phyloP scores from a whole-genome alignment of 92 coral and sea anemone genomes.

The Epizoanthus ramosus region DNA sequence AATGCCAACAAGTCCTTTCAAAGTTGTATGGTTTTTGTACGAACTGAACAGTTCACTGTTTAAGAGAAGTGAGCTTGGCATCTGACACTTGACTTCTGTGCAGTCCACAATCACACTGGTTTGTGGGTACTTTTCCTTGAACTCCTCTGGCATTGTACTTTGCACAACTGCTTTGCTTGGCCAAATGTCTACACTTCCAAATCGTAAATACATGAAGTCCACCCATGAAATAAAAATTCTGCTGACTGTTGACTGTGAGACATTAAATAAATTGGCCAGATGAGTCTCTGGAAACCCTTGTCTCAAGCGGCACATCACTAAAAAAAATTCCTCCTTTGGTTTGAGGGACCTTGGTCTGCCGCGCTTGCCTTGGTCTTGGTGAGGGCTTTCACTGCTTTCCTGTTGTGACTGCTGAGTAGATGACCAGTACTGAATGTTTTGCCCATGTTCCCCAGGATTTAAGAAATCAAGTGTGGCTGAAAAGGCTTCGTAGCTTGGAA shows the following conservation, averaged over 20 bases:
- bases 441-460: slow-evolving; percentile 24
- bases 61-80: slow-evolving; percentile 50
- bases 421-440: neutral
- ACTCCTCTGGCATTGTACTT: slow-evolving; percentile 50
- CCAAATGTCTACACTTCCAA: slow-evolving; percentile 11
- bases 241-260: slow-evolving; percentile 27
- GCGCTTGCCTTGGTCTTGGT: neutral
- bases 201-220: slow-evolving; percentile 24
- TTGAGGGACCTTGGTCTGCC: neutral
- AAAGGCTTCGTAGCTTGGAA: slow-evolving; percentile 32
- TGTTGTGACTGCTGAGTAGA: neutral
- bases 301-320: slow-evolving; percentile 32
- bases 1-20: slow-evolving; percentile 41
- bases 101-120: slow-evolving; percentile 48
- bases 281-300: slow-evolving; percentile 23
- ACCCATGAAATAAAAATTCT: slow-evolving; percentile 40
- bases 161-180: slow-evolving; percentile 19
- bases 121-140: slow-evolving; percentile 33
- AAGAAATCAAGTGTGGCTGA: neutral
- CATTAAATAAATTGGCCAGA: slow-evolving; percentile 33
- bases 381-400: neutral
- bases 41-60: slow-evolving; percentile 34
- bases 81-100: slow-evolving; percentile 48
- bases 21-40: no score
- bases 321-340: slow-evolving; percentile 11